phyloP scores from a whole-genome alignment of 2,888 invertebrate species.

The Epirrhoe tristata region DNA sequence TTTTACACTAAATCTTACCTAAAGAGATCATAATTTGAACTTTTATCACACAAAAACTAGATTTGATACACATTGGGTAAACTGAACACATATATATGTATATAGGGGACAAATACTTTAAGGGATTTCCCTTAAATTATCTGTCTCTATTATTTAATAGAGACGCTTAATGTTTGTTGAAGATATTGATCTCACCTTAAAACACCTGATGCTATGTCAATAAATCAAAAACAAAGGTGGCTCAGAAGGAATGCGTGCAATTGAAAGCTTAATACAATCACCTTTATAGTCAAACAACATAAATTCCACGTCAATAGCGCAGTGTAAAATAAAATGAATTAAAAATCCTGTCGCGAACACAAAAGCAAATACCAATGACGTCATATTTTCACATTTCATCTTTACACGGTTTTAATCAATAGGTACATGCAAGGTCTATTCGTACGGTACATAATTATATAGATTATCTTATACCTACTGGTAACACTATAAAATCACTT shows the following conservation, averaged over 20 bases:
- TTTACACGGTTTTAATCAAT: neutral
- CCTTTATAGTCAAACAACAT: too few relatives aligned
- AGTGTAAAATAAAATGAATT: neutral
- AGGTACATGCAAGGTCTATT: neutral
- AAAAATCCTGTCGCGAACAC: neutral
- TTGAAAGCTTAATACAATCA: too few relatives aligned
- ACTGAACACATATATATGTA: slow-evolving; percentile 6
- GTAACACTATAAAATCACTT: slow-evolving; percentile 21
- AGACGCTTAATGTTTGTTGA: too few relatives aligned
- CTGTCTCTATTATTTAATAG: neutral
- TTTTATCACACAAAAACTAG: slow-evolving; percentile 40
- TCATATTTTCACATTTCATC: neutral
- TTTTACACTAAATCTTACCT: slow-evolving; percentile 15
- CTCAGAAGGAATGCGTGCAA: too few relatives aligned
- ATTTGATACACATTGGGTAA: slow-evolving; percentile 37
- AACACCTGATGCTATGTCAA: too few relatives aligned
- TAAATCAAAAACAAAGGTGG: too few relatives aligned
- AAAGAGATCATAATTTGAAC: slow-evolving; percentile 41
- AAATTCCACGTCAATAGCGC: neutral
- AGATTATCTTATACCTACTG: slow-evolving; percentile 6
- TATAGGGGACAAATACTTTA: too few relatives aligned
- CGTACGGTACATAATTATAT: neutral
- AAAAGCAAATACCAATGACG: neutral
- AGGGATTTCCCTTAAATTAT: neutral
- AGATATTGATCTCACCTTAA: too few relatives aligned